A percentile compares a stretch with the other conserved stretches of the same genome.
These are phyloP conservation scores for Oxystoma pomonae DNA, from an alignment of 2,888 invertebrate species.

Conservation along the genomic window DNA sequence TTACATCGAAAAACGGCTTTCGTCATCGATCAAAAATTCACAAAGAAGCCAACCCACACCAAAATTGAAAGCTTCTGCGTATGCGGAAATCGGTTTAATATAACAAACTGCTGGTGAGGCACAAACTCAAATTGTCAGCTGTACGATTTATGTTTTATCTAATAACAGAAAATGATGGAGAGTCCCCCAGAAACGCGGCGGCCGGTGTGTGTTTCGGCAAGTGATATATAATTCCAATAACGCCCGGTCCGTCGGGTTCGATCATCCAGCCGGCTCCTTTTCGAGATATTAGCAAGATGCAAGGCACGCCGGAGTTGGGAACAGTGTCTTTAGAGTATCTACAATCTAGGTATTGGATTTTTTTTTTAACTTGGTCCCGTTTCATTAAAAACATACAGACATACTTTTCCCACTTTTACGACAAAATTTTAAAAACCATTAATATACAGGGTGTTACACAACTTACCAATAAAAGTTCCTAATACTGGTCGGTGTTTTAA, in stretches of 20 bases:
- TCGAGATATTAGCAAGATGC: conserved; percentile 39
- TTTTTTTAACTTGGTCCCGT: no score
- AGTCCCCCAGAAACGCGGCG: neutral
- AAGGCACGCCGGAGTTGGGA: conserved; percentile 24
- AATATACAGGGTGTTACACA: no score
- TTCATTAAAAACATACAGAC: no score
- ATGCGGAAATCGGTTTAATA: neutral
- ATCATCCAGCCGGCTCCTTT: conserved; percentile 33
- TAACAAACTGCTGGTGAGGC: neutral
- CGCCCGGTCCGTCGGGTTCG: conserved; percentile 30
- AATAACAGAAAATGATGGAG: conserved; percentile 23
- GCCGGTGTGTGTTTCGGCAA: conserved; percentile 20
- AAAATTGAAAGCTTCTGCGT: neutral
- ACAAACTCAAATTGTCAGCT: conserved; percentile 13
- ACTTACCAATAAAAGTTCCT: no score
- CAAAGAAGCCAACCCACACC: neutral
- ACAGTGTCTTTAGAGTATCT: neutral
- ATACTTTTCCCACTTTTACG: no score
- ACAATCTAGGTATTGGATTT: no score
- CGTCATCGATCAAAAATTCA: neutral
- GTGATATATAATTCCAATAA: conserved; percentile 41
- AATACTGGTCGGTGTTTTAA: no score
- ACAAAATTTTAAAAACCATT: no score
- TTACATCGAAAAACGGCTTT: neutral
- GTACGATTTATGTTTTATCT: conserved; percentile 24